phyloP scores from a whole-genome alignment of 1,140 invertebrate genomes.

The Frieseomelitta varia region DNA sequence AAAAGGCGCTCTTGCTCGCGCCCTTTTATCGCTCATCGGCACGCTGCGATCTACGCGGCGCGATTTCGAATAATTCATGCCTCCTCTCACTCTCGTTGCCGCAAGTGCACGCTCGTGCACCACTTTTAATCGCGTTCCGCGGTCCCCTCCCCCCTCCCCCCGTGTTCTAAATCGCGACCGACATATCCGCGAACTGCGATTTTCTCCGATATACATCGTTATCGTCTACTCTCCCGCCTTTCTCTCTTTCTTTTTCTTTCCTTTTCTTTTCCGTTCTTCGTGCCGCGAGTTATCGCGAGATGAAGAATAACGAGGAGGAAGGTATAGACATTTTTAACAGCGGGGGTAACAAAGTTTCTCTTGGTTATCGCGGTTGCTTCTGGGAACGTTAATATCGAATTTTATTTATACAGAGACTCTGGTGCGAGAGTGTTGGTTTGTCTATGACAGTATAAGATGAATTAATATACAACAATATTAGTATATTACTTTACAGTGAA shows the following conservation, averaged over 20 bases:
- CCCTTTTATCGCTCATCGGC: slow-evolving; percentile 29
- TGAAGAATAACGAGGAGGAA: neutral
- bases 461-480: too few species aligned
- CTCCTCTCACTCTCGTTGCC: neutral
- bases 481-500: too few species aligned
- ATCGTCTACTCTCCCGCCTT: neutral
- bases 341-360: neutral
- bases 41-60: neutral
- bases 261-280: too few species aligned
- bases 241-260: too few species aligned
- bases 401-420: neutral
- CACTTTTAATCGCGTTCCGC: neutral
- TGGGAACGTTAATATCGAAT: too few species aligned
- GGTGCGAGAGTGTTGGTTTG: neutral
- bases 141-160: too few species aligned
- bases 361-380: neutral
- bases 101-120: slow-evolving; percentile 12
- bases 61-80: slow-evolving; percentile 22
- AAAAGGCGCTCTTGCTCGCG: slow-evolving; percentile 13
- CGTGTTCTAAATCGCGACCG: neutral
- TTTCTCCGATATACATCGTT: neutral
- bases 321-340: neutral
- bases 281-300: neutral
- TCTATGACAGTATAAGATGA: neutral
- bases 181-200: neutral